A percentile compares a stretch with the other conserved stretches of the same genome.
Evolutionary conservation across 2,797 vertebrate genomes (phyloP).

Genomic region (Gambusia yucatana): DNA sequence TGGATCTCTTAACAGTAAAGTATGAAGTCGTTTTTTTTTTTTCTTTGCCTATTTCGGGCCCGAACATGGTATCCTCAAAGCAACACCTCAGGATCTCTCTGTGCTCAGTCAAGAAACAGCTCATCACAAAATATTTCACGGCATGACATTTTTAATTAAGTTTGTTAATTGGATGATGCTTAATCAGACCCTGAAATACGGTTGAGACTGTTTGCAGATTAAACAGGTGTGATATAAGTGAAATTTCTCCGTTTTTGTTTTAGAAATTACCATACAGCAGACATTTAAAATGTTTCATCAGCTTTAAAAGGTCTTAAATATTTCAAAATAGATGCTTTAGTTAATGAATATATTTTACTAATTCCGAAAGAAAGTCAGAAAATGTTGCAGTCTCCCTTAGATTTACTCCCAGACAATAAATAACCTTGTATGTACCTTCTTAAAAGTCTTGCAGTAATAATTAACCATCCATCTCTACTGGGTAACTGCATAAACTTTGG

Average conservation of each 20-base stretch:
- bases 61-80: neutral
- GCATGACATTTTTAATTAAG: neutral
- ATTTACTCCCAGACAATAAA: constrained; percentile 24
- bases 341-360: neutral
- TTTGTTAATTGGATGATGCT: neutral
- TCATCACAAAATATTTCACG: neutral
- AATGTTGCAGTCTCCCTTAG: neutral
- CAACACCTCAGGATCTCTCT: neutral
- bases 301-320: neutral
- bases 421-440: constrained; percentile 2
- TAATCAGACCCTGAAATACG: neutral
- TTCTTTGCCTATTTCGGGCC: constrained; percentile 2
- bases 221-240: neutral
- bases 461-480: neutral
- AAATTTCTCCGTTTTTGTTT: neutral
- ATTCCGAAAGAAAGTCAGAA: neutral
- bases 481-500: neutral
- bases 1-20: constrained; percentile 8
- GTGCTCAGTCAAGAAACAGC: neutral
- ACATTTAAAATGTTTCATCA: neutral
- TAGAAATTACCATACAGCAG: neutral
- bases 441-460: constrained; percentile 10
- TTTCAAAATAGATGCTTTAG: neutral
- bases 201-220: neutral
- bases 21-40: constrained; percentile 1